Percentiles rank a stretch among this genome's conserved stretches.
phyloP scores from a whole-genome alignment of 2,888 invertebrate species.

The Pemphredon lugubris region DNA sequence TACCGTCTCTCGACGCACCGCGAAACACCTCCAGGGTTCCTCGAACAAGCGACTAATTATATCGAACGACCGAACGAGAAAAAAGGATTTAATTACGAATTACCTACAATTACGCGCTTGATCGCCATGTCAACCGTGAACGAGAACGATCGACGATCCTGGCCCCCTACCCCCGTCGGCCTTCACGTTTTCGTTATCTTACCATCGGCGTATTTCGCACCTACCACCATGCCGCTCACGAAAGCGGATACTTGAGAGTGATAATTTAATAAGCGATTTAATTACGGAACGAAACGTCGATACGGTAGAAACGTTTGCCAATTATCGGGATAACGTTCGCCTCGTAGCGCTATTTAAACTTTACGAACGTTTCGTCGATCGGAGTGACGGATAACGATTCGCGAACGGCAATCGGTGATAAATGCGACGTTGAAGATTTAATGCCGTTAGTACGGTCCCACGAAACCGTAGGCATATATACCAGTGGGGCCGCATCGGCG shows the following conservation, averaged over 20 bases:
- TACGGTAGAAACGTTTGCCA: too few relatives aligned
- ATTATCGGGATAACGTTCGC: too few relatives aligned
- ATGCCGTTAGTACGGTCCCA: constrained; percentile 57
- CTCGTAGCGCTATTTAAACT: too few relatives aligned
- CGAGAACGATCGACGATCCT: constrained; percentile 6
- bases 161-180: neutral
- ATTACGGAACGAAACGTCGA: too few relatives aligned
- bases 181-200: constrained; percentile 19
- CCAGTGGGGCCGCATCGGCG: constrained; percentile 50
- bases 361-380: too few relatives aligned
- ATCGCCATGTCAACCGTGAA: constrained; percentile 45
- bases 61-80: constrained; percentile 37
- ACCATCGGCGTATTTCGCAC: constrained; percentile 8
- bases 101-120: constrained; percentile 44
- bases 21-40: constrained; percentile 34
- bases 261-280: too few relatives aligned
- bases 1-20: constrained; percentile 18
- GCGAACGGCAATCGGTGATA: constrained; percentile 47
- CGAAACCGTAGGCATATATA: constrained; percentile 51
- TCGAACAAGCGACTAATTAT: constrained; percentile 58
- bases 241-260: too few relatives aligned
- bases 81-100: constrained; percentile 55
- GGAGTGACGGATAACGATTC: too few relatives aligned
- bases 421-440: constrained; percentile 53
- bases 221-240: too few relatives aligned